Base-by-base conservation (phyloP, 1,140 invertebrate genomes). In the Venturia canescens region DNA sequence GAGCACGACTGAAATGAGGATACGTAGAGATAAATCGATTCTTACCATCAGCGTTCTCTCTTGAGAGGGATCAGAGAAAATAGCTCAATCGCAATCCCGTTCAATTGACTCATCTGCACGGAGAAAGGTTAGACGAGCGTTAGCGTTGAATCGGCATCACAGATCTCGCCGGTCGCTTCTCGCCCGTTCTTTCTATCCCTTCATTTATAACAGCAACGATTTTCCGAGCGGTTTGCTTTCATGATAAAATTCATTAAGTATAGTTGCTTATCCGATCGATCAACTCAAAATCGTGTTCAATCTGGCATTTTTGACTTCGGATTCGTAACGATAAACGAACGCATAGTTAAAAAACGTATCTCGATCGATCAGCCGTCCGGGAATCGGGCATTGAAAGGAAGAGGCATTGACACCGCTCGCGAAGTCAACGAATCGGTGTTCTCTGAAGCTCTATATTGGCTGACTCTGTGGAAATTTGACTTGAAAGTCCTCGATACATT, bases 51-150 rank as follows among this genome's bases (percentile, higher is more conserved):
- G 48, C 29, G n/a, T 75, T 53, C 74, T 72, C 71, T 53, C 48
- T 60, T 18, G 76, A 18, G 27, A n/a, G 6, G 0, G 27, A 31
- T 4, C 9, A 31, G 9, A 18, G 66, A 21, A 69, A 69, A 69
- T 69, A 31, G 29, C 66, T 69, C 66, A 82, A 80, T 78, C 31
- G 78, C 67, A 83, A 83, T 84, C 81, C 82, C 80, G 82, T 85
- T 84, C 80, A 84, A 85, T 85, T 84, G 83, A 84, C 66, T 75
- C n/a, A 50, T 71, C 80, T 31, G 63, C 38, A n/a, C 48, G 6
- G 23, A 15, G 18, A 63, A 60, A n/a, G 23, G 34, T 18, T 13
- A 34, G 57, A 57, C 31, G 26, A 76, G 53, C 7, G n/a, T 50
- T 23, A 16, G 13, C 11, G 31, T 48, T 23, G 15, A 21, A 69